A percentile compares a stretch with the other conserved stretches of the same genome.
Conservation (phyloP, 2,888 invertebrate genomes). For the Drosophila parthenogenetica region DNA sequence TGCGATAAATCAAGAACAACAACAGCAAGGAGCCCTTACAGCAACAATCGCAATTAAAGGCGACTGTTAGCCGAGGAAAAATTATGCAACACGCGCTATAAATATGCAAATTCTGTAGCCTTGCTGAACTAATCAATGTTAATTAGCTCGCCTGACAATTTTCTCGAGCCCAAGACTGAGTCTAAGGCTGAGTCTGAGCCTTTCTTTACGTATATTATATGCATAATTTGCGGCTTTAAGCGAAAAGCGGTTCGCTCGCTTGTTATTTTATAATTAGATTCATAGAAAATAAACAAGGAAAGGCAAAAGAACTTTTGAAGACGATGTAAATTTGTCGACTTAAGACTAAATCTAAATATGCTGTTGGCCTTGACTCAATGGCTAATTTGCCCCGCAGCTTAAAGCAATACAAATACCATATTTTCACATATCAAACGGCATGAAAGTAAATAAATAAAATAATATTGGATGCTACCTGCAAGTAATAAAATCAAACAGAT, state of each 20-base stretch:
- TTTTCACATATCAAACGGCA: not conserved
- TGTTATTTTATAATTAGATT: conserved; percentile 32
- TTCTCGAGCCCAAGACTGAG: conserved; percentile 5
- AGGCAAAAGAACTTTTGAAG: not conserved
- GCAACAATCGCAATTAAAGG: conserved; percentile 57
- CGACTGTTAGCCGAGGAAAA: conserved; percentile 48
- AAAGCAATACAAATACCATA: conserved; percentile 24
- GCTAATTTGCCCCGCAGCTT: conserved; percentile 48
- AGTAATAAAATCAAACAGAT: conserved; percentile 18
- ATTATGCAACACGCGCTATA: conserved; percentile 70
- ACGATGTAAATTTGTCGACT: not conserved
- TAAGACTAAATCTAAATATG: not conserved
- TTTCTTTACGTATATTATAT: conserved; percentile 4
- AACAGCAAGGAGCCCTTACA: conserved; percentile 17
- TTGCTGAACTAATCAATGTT: conserved; percentile 66
- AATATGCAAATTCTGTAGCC: conserved; percentile 66
- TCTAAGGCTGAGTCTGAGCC: too few species aligned
- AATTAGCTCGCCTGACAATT: conserved; percentile 64
- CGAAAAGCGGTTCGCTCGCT: not conserved
- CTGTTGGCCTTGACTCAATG: conserved; percentile 60
- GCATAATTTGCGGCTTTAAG: conserved; percentile 30
- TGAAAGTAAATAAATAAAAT: not conserved
- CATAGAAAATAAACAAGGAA: conserved; percentile 3
- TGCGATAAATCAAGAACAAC: conserved; percentile 62
- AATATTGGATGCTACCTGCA: conserved; percentile 7